Conservation (phyloP, 1,140 invertebrate genomes). For the Drosophila pruinosa region DNA sequence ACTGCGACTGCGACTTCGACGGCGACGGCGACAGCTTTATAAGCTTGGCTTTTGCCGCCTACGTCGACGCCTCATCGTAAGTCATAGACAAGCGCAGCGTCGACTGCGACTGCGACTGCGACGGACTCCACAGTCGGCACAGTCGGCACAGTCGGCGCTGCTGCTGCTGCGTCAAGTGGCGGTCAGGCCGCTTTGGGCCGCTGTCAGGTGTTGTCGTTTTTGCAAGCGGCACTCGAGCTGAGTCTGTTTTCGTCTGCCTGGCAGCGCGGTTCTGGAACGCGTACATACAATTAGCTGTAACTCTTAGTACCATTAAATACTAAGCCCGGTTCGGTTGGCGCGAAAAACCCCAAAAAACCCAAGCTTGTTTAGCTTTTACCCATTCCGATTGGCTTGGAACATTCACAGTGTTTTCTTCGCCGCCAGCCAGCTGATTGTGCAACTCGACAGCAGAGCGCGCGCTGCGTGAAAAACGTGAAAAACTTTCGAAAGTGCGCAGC, state of each 20-base stretch:
- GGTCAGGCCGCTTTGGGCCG: conserved; percentile 44
- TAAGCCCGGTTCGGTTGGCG: conserved; percentile 29
- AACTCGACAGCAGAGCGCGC: background rate
- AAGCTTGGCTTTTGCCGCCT: conserved; percentile 42
- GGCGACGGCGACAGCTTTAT: background rate
- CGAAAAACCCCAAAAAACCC: background rate
- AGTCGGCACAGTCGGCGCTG: background rate
- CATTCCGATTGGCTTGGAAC: background rate
- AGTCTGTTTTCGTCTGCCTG: conserved; percentile 77
- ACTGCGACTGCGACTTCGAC: background rate
- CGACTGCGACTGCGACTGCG: background rate
- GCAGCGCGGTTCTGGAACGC: conserved; percentile 78
- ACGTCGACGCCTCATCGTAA: conserved; percentile 16
- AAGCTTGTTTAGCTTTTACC: background rate
- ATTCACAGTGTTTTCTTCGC: background rate
- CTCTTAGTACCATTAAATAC: conserved; percentile 10
- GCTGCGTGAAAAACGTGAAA: conserved; percentile 23
- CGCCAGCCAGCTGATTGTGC: conserved; percentile 21
- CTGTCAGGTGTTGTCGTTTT: conserved; percentile 77
- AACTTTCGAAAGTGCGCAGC: conserved; percentile 44
- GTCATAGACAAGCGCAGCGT: conserved; percentile 29
- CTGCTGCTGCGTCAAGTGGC: conserved; percentile 21
- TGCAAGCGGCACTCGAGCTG: conserved; percentile 65
- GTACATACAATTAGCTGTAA: conserved; percentile 38
- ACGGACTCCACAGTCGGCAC: conserved; percentile 6